These are phyloP conservation scores for Charanyca ferruginea DNA, from an alignment of 2,888 invertebrate genomes.

Conservation along the genomic window DNA sequence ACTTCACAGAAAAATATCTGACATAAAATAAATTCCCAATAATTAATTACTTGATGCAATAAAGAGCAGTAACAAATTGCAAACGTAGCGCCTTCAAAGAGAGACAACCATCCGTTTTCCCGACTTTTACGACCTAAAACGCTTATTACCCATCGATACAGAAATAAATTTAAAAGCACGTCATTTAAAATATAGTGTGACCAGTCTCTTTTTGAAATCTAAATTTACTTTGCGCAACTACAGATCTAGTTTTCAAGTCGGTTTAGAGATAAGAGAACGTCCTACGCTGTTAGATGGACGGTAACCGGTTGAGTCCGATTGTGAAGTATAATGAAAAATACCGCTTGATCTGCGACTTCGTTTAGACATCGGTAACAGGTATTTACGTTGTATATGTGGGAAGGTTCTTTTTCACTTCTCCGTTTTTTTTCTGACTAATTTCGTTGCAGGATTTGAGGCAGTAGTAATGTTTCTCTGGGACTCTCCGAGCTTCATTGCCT, in stretches of 20 bases:
- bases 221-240: constrained; percentile 62
- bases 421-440: no score
- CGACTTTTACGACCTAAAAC: constrained; percentile 43
- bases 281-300: constrained; percentile 69
- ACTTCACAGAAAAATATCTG: constrained; percentile 22
- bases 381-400: constrained; percentile 41
- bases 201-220: constrained; percentile 56
- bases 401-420: not conserved
- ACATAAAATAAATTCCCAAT: constrained; percentile 31
- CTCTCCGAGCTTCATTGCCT: no score
- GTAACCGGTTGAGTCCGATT: constrained; percentile 64
- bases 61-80: constrained; percentile 49
- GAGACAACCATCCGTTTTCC: constrained; percentile 29
- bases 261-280: constrained; percentile 68
- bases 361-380: constrained; percentile 50
- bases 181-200: constrained; percentile 51
- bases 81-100: constrained; percentile 14
- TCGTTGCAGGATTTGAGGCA: no score
- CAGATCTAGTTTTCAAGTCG: constrained; percentile 67
- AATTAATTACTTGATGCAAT: constrained; percentile 41
- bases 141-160: constrained; percentile 9
- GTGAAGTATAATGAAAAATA: constrained; percentile 78
- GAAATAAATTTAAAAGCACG: constrained; percentile 49
- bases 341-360: constrained; percentile 63
- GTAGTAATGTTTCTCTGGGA: no score